Evolutionary conservation across 1,140 invertebrate species (phyloP).

Genomic region (Trichogramma pretiosum): DNA sequence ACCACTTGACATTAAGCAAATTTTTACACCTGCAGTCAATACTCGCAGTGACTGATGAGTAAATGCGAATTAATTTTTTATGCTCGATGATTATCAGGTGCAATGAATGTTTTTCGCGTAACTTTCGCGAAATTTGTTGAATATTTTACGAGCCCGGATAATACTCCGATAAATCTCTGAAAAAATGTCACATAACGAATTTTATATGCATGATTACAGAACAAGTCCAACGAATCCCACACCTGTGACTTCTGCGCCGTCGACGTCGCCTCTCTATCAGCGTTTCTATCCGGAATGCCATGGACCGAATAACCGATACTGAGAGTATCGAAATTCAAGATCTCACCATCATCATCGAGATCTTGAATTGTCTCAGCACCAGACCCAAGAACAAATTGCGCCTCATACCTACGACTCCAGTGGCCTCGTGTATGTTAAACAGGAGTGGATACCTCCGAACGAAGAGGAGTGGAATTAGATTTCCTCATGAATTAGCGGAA

Average conservation of each 20-base stretch:
- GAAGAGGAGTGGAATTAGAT: constrained; percentile 37
- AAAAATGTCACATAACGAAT: no score
- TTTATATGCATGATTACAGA: constrained; percentile 34
- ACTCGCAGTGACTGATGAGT: no score
- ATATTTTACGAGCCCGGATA: no score
- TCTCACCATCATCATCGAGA: constrained; percentile 21
- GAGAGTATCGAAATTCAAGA: constrained; percentile 46
- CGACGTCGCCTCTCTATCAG: constrained; percentile 40
- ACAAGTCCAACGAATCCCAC: constrained; percentile 42
- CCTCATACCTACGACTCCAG: constrained; percentile 28
- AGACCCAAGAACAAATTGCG: constrained; percentile 22
- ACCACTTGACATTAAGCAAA: no score
- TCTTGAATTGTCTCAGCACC: constrained; percentile 11
- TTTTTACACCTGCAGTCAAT: no score
- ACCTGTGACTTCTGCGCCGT: constrained; percentile 38
- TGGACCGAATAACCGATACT: constrained; percentile 42
- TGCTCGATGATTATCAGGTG: no score
- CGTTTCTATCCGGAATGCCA: constrained; percentile 45
- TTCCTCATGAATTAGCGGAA: no score
- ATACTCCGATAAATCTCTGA: no score
- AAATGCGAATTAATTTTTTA: no score
- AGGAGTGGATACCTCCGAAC: constrained; percentile 40
- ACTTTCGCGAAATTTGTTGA: no score
- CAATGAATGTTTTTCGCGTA: no score
- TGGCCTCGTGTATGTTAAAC: constrained; percentile 41